These are phyloP conservation scores for Pyxicephalus adspersus DNA, from an alignment of 2,113 vertebrate species.

Conservation along the genomic window DNA sequence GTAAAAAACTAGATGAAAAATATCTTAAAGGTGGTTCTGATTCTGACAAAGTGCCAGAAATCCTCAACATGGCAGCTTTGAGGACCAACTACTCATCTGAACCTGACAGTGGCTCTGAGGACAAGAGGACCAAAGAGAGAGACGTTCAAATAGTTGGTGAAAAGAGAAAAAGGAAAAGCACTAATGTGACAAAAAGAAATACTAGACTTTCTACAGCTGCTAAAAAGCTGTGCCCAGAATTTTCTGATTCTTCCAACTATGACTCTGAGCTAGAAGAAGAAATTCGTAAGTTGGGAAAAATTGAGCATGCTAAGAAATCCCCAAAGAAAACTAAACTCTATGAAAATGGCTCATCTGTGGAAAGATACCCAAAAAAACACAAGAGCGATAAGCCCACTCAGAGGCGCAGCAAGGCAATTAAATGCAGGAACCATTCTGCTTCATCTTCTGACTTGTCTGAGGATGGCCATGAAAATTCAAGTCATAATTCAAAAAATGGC, in stretches of 20 bases:
- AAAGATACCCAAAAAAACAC: constrained; percentile 5
- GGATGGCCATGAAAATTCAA: constrained; percentile 72
- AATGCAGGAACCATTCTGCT: constrained; percentile 67
- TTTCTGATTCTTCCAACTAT: constrained; percentile 85
- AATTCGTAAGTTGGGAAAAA: constrained; percentile 78
- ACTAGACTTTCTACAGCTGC: constrained; percentile 66
- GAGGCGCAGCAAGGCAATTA: constrained; percentile 70
- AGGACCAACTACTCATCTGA: constrained; percentile 82
- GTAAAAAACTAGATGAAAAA: constrained; percentile 60
- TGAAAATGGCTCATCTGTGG: constrained; percentile 64
- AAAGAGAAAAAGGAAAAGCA: constrained; percentile 87
- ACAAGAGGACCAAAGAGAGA: constrained; percentile 67
- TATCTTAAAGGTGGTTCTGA: constrained; percentile 78
- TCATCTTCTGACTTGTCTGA: constrained; percentile 71
- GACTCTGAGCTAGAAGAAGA: constrained; percentile 88
- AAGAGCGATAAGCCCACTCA: constrained; percentile 61
- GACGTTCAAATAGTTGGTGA: constrained; percentile 68
- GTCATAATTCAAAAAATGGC: constrained; percentile 74
- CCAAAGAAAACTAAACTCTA: constrained; percentile 68
- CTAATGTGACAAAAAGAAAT: constrained; percentile 75
- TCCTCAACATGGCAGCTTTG: constrained; percentile 80
- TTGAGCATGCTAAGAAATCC: constrained; percentile 68
- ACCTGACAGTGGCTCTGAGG: constrained; percentile 74
- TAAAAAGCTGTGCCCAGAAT: constrained; percentile 84
- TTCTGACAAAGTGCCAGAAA: constrained; percentile 87